Evolutionary conservation across 2,888 invertebrate species (phyloP).

Genomic region (Andrena chrysosceles): DNA sequence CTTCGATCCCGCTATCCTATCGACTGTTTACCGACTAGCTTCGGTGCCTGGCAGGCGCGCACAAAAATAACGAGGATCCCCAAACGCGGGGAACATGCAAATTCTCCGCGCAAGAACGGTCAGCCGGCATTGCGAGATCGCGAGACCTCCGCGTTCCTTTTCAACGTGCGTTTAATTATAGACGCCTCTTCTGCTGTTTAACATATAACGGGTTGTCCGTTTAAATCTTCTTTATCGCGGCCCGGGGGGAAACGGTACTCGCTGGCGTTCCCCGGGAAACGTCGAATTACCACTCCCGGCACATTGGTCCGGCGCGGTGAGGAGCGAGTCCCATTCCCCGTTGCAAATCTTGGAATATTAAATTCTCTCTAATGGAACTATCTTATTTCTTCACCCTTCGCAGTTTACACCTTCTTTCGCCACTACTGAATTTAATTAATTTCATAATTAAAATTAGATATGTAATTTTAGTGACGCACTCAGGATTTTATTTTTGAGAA

Average conservation of each 20-base stretch:
- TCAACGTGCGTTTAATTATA: constrained; percentile 8
- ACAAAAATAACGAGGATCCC: constrained; percentile 11
- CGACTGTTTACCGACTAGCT: not conserved
- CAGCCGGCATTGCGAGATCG: not conserved
- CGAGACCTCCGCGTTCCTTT: constrained; percentile 4
- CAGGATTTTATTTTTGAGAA: too few species aligned
- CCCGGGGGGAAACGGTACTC: not conserved
- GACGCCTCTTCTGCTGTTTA: not conserved
- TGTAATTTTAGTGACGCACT: too few species aligned
- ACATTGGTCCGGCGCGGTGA: too few species aligned
- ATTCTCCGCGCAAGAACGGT: not conserved
- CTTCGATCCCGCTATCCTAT: not conserved
- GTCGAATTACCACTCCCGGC: too few species aligned
- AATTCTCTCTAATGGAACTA: too few species aligned
- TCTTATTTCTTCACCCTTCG: too few species aligned
- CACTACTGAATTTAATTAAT: too few species aligned
- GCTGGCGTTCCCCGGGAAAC: too few species aligned
- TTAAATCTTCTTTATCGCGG: not conserved
- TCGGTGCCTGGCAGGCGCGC: not conserved
- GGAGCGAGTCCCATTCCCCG: too few species aligned
- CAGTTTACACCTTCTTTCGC: too few species aligned
- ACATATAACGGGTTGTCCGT: not conserved
- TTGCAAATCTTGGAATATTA: too few species aligned
- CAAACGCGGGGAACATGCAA: not conserved
- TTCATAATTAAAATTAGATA: too few species aligned